These are phyloP conservation scores for Oligia latruncula DNA, from an alignment of 2,888 invertebrate genomes.

Conservation along the genomic window DNA sequence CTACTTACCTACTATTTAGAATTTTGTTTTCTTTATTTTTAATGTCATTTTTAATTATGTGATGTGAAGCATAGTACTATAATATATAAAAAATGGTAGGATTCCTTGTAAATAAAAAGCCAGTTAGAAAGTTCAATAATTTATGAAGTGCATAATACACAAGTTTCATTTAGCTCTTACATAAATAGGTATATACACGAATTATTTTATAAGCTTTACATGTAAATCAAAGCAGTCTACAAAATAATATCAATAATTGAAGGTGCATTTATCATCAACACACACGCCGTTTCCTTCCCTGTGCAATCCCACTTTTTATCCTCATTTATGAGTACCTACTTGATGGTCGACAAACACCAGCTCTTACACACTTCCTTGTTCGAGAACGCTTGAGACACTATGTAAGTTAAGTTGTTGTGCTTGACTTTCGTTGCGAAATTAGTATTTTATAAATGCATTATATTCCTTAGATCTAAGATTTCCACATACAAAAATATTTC, in stretches of 20 bases:
- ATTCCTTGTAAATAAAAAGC: slow-evolving; percentile 63
- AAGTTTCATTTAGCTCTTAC: slow-evolving; percentile 85
- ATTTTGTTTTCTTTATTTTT: too few relatives aligned
- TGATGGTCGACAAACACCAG: slow-evolving; percentile 30
- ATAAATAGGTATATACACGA: slow-evolving; percentile 87
- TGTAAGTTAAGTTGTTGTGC: slow-evolving; percentile 64
- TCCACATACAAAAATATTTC: slow-evolving; percentile 88
- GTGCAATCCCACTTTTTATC: slow-evolving; percentile 50
- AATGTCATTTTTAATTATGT: too few relatives aligned
- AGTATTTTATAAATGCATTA: slow-evolving; percentile 81
- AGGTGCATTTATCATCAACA: slow-evolving; percentile 67
- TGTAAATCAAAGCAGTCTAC: slow-evolving; percentile 88
- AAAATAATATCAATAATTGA: slow-evolving; percentile 72
- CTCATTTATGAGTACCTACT: slow-evolving; percentile 50
- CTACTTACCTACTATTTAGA: too few relatives aligned
- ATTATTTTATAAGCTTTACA: slow-evolving; percentile 83
- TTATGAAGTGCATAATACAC: slow-evolving; percentile 88
- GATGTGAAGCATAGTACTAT: too few relatives aligned
- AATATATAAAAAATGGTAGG: background rate
- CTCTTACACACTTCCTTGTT: slow-evolving; percentile 51
- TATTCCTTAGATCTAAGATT: slow-evolving; percentile 81
- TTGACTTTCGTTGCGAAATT: slow-evolving; percentile 69
- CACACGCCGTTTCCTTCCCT: slow-evolving; percentile 42
- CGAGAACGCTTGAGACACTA: slow-evolving; percentile 57
- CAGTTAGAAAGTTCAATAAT: slow-evolving; percentile 83